Evolutionary conservation across 2,797 vertebrate species (phyloP).

Genomic region (Enteromius viviparus): DNA sequence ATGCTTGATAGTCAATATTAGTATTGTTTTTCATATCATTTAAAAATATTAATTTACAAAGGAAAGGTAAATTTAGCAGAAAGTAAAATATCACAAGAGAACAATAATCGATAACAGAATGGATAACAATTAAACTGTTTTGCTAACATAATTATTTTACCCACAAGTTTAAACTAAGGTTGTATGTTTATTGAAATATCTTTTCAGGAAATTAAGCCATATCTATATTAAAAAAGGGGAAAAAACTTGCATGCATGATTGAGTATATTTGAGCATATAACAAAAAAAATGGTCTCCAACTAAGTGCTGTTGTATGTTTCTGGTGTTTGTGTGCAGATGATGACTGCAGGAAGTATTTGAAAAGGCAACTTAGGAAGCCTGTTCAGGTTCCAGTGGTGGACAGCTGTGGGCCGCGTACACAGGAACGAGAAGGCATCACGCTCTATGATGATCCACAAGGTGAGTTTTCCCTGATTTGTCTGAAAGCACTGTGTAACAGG

Average conservation of each 20-base stretch:
- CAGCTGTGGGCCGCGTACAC: constrained; percentile 81
- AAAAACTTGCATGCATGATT: too few relatives aligned
- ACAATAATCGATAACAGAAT: too few relatives aligned
- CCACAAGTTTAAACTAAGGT: neutral
- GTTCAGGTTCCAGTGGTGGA: constrained; percentile 89
- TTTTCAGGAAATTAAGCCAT: neutral
- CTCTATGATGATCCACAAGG: constrained; percentile 82
- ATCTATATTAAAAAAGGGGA: neutral
- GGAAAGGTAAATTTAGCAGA: neutral
- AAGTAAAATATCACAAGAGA: neutral
- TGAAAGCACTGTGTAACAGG: neutral
- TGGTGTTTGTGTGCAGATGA: constrained; percentile 75
- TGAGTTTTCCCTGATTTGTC: constrained; percentile 22
- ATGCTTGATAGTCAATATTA: neutral
- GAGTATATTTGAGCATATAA: neutral
- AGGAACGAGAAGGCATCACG: constrained; percentile 80
- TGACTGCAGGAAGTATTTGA: constrained; percentile 82
- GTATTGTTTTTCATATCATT: neutral
- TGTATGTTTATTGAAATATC: neutral
- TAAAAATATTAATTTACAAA: neutral
- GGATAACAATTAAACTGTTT: neutral
- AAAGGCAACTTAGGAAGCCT: constrained; percentile 76
- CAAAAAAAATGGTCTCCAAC: neutral
- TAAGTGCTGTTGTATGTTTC: neutral
- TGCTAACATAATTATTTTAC: neutral